These are phyloP conservation scores for Chaetodon trifascialis DNA, from an alignment of 2,113 vertebrate genomes.

Conservation along the genomic window DNA sequence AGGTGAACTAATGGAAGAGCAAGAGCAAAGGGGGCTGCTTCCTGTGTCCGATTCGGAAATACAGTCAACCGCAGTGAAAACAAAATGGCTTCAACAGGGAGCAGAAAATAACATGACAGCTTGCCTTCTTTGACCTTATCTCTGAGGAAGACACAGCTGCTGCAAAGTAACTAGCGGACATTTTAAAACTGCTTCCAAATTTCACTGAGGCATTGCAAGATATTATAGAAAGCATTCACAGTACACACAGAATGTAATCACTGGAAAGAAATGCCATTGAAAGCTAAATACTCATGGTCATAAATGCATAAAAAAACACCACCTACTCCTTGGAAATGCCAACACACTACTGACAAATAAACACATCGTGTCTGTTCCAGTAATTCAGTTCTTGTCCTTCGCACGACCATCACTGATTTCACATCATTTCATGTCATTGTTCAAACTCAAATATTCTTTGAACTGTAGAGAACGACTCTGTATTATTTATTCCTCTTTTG, in stretches of 20 bases:
- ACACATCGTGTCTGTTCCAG: background rate
- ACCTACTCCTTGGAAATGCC: conserved; percentile 12
- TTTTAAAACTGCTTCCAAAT: conserved; percentile 22
- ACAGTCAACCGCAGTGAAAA: conserved; percentile 57
- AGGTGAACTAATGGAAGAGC: conserved; percentile 55
- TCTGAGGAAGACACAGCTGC: conserved; percentile 19
- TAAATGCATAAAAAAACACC: conserved; percentile 14
- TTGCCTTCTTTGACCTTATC: conserved; percentile 38
- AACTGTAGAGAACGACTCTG: conserved; percentile 35
- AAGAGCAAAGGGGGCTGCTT: conserved; percentile 52
- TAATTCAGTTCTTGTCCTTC: conserved; percentile 25
- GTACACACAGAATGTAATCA: conserved; percentile 7
- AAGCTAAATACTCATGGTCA: conserved; percentile 15
- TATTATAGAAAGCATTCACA: background rate
- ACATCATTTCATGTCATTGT: conserved; percentile 11
- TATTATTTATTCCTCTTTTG: conserved; percentile 26
- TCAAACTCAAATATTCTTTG: conserved; percentile 28
- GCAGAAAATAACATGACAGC: conserved; percentile 52
- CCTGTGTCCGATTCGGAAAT: conserved; percentile 52
- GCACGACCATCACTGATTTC: conserved; percentile 32
- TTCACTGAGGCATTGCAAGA: conserved; percentile 1
- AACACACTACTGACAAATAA: conserved; percentile 13
- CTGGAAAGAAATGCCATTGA: conserved; percentile 18
- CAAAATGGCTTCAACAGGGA: conserved; percentile 63
- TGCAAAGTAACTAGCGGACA: conserved; percentile 15